Evolutionary conservation across 2,113 vertebrate species (phyloP).

Genomic region (Varanus salvator): DNA sequence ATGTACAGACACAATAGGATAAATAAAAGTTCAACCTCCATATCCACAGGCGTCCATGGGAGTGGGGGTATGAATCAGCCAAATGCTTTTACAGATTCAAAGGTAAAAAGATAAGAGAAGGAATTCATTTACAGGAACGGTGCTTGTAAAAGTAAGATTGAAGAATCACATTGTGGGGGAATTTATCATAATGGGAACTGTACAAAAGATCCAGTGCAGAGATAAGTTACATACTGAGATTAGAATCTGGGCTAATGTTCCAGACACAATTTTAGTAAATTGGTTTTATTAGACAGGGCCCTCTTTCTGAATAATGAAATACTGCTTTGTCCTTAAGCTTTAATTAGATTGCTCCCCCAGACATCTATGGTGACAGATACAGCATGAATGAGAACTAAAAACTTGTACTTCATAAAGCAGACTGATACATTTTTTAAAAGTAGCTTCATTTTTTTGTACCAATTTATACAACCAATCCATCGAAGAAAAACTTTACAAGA

Average conservation of each 20-base stretch:
- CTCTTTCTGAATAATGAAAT: background rate
- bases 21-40: background rate
- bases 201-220: background rate
- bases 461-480: background rate
- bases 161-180: background rate
- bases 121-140: background rate
- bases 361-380: background rate
- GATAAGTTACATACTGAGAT: conserved; percentile 14
- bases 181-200: background rate
- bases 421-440: rapidly evolving
- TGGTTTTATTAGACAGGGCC: conserved; percentile 5
- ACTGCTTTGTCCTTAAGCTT: background rate
- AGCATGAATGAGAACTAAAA: background rate
- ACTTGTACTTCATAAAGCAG: background rate
- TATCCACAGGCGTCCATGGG: too few relatives aligned
- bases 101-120: background rate
- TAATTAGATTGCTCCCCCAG: conserved; percentile 4
- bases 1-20: background rate
- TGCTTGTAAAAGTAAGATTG: background rate
- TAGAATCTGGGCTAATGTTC: background rate
- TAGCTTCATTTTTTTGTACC: background rate
- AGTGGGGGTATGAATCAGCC: background rate
- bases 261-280: background rate
- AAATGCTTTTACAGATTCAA: background rate
- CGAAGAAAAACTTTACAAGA: background rate